These are phyloP conservation scores for Fratercula arctica DNA, from an alignment of 2,797 vertebrate species.

Conservation along the genomic window DNA sequence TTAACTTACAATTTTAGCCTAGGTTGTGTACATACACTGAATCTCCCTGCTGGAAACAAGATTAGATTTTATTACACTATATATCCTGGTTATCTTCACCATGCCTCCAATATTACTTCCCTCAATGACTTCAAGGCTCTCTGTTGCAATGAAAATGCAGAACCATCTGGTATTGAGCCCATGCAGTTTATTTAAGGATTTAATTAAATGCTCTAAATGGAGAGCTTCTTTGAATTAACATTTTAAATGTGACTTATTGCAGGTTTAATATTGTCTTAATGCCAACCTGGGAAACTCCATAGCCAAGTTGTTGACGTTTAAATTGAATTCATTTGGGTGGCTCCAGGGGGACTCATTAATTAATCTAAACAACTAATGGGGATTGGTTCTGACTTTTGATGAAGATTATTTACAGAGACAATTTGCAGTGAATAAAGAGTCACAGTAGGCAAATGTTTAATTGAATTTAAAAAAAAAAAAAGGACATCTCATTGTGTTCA, in stretches of 20 bases:
- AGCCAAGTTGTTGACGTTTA: constrained; percentile 81
- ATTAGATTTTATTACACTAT: constrained; percentile 84
- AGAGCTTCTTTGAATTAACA: constrained; percentile 84
- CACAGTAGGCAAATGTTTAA: constrained; percentile 84
- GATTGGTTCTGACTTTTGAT: constrained; percentile 85
- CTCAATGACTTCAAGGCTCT: constrained; percentile 78
- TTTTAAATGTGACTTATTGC: constrained; percentile 87
- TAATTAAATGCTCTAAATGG: constrained; percentile 88
- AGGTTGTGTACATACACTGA: constrained; percentile 82
- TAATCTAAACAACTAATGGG: constrained; percentile 85
- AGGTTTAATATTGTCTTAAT: constrained; percentile 83
- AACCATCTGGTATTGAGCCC: constrained; percentile 82
- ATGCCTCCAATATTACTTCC: constrained; percentile 78
- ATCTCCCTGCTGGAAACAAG: constrained; percentile 81
- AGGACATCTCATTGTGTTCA: constrained; percentile 77
- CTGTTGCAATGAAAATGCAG: constrained; percentile 75
- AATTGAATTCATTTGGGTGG: constrained; percentile 83
- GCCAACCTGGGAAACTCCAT: constrained; percentile 82
- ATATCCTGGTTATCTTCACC: constrained; percentile 81
- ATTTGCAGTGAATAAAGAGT: constrained; percentile 82
- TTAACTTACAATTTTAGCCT: constrained; percentile 80
- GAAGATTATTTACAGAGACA: constrained; percentile 86
- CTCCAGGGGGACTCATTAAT: constrained; percentile 83
- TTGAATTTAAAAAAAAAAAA: constrained; percentile 74
- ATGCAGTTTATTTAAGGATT: constrained; percentile 88